Conservation (phyloP, 2,888 invertebrate genomes). For the Orgyia antiqua region DNA sequence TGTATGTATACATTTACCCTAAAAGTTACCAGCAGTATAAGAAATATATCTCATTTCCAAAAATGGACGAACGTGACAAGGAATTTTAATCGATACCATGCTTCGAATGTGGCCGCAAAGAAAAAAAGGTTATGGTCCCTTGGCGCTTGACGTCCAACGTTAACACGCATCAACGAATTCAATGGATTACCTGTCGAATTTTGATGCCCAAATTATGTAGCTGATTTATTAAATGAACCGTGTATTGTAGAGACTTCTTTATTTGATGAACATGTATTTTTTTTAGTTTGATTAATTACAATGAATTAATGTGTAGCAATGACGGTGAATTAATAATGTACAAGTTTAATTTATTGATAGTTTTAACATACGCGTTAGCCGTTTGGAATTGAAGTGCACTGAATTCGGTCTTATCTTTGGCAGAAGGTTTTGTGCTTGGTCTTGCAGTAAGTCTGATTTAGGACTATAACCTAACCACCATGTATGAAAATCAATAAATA, state of each 20-base stretch:
- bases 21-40: slow-evolving; percentile 31
- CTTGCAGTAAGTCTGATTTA: no score
- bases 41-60: slow-evolving; percentile 44
- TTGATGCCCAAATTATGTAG: slow-evolving; percentile 48
- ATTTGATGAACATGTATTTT: slow-evolving; percentile 22
- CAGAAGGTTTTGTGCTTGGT: no score
- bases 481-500: no score
- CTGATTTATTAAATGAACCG: slow-evolving; percentile 45
- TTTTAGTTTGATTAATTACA: slow-evolving; percentile 35
- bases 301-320: slow-evolving; percentile 20
- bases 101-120: slow-evolving; percentile 35
- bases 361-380: no score
- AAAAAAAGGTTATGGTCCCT: slow-evolving; percentile 32
- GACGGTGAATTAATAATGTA: no score
- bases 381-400: no score
- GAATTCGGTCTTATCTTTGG: no score
- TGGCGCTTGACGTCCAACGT: slow-evolving; percentile 25
- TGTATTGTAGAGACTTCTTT: slow-evolving; percentile 39
- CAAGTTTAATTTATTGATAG: no score
- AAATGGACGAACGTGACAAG: slow-evolving; percentile 43
- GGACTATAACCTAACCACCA: no score
- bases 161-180: slow-evolving; percentile 40
- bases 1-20: slow-evolving; percentile 30
- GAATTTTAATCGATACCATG: slow-evolving; percentile 56
- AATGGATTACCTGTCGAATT: slow-evolving; percentile 55